phyloP scores from a whole-genome alignment of 23 tunicate genomes.

The Trididemnum nubilum region DNA sequence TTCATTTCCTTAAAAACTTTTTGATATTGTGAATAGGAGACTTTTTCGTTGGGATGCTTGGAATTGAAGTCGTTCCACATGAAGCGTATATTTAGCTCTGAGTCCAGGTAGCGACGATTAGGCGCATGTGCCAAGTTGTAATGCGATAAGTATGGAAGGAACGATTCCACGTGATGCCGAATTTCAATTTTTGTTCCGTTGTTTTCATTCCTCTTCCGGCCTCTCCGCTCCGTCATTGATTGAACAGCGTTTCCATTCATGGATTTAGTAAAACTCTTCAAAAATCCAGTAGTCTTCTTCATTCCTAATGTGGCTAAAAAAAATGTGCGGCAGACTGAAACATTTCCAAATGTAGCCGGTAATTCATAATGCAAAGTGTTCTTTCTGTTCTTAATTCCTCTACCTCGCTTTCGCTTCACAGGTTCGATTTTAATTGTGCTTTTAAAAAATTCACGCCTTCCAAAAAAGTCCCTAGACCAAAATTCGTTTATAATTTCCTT shows the following conservation, averaged over 20 bases:
- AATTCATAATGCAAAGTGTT: not conserved
- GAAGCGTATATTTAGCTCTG: not conserved
- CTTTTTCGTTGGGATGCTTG: not conserved
- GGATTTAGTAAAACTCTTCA: not conserved
- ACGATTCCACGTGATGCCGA: not conserved
- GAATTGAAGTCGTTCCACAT: conserved; percentile 14
- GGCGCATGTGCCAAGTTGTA: not conserved
- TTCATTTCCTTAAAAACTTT: not conserved
- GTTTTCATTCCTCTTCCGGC: not conserved
- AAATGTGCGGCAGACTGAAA: not conserved
- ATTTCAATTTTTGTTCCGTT: not conserved
- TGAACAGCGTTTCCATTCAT: not conserved
- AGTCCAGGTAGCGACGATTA: not conserved
- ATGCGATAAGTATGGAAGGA: not conserved
- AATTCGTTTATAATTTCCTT: not conserved
- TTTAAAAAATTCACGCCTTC: not conserved
- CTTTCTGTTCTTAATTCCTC: not conserved
- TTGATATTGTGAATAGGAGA: not conserved
- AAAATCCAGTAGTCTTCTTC: not conserved
- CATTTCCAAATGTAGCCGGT: not conserved
- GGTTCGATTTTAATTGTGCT: not conserved
- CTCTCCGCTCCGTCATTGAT: not conserved
- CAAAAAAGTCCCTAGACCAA: not conserved
- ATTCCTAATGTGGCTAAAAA: not conserved
- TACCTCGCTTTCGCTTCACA: not conserved